Evolutionary conservation across 2,797 vertebrate genomes (phyloP).

Genomic region (Microctenopoma lineatum): DNA sequence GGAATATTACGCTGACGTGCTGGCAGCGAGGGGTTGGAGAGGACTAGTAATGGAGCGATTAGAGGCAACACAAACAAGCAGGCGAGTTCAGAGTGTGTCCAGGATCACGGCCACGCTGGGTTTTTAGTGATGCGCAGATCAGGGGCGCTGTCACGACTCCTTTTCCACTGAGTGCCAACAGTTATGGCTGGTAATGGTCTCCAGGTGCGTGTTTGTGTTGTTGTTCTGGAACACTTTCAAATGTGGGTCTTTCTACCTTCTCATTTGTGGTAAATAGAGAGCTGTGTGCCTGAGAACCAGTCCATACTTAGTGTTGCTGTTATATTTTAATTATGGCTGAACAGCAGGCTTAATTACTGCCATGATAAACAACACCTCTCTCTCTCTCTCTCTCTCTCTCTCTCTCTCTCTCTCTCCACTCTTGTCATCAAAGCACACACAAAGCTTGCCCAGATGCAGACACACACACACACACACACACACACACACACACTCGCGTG

Average conservation of each 20-base stretch:
- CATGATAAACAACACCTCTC: constrained; percentile 77
- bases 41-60: constrained; percentile 3
- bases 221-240: constrained; percentile 15
- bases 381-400: constrained; percentile 1
- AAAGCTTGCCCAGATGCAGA: constrained; percentile 51
- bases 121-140: not conserved
- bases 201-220: not conserved
- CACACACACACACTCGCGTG: not conserved
- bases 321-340: constrained; percentile 80
- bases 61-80: not conserved
- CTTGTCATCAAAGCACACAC: constrained; percentile 63
- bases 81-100: not conserved
- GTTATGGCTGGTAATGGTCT: not conserved
- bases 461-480: constrained; percentile 29
- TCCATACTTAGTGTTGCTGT: constrained; percentile 58
- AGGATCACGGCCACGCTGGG: not conserved
- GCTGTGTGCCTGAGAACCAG: constrained; percentile 15
- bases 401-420: constrained; percentile 19
- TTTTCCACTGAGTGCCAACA: not conserved
- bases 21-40: constrained; percentile 3
- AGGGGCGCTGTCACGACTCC: not conserved
- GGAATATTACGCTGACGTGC: not conserved
- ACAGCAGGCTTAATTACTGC: constrained; percentile 75
- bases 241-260: constrained; percentile 8
- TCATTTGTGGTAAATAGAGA: constrained; percentile 39